Evolutionary conservation across 2,797 vertebrate genomes (phyloP).

Genomic region (Cyclura pinguis): DNA sequence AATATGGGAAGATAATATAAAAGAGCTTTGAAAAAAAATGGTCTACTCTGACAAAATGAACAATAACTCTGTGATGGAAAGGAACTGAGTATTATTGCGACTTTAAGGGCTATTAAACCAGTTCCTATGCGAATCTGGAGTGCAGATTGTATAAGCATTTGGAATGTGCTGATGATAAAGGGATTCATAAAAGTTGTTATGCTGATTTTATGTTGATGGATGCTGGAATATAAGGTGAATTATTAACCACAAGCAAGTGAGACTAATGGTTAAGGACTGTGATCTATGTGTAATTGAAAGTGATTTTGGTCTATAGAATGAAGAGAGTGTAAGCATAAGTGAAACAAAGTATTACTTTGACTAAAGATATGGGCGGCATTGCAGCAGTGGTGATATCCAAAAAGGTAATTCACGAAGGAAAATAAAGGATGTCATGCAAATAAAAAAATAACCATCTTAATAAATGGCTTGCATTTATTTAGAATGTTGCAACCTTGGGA

Average conservation of each 20-base stretch:
- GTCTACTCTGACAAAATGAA: conserved; percentile 75
- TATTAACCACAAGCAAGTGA: conserved; percentile 83
- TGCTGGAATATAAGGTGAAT: conserved; percentile 82
- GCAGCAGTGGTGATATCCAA: conserved; percentile 64
- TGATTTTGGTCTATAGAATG: conserved; percentile 78
- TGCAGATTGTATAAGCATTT: conserved; percentile 82
- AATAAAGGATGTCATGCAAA: conserved; percentile 61
- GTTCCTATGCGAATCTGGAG: conserved; percentile 79
- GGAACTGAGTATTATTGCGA: conserved; percentile 78
- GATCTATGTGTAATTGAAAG: conserved; percentile 82
- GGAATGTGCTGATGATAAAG: conserved; percentile 82
- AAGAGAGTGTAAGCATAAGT: conserved; percentile 70
- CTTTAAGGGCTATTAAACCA: conserved; percentile 83
- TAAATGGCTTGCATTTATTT: conserved; percentile 74
- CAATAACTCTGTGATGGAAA: conserved; percentile 78
- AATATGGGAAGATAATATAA: conserved; percentile 61
- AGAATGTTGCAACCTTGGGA: conserved; percentile 51
- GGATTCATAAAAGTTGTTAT: conserved; percentile 84
- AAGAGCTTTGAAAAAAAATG: conserved; percentile 71
- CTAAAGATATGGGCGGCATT: conserved; percentile 74
- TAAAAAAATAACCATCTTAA: conserved; percentile 64
- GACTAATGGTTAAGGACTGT: conserved; percentile 82
- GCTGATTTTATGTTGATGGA: conserved; percentile 85
- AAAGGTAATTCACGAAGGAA: conserved; percentile 59
- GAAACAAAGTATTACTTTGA: conserved; percentile 74